Percentiles rank a stretch among this genome's conserved stretches.
Evolutionary conservation across 53 echinoderm and acorn worm species (phyloP).

Genomic region (Hippasteria phrygiana): DNA sequence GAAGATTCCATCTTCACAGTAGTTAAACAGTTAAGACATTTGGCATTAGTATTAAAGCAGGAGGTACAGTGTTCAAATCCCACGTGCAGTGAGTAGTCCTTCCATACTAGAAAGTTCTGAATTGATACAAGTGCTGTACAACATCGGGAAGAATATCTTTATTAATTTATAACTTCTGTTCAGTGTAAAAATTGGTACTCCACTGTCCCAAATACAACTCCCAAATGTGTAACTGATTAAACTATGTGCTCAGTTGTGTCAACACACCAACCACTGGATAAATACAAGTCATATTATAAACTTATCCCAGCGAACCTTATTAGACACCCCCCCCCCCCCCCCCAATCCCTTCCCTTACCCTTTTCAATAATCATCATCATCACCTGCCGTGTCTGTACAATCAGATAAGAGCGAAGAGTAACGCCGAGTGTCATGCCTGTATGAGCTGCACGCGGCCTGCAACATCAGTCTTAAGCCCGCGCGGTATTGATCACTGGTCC

Average conservation of each 20-base stretch:
- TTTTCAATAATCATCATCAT: constrained; percentile 49
- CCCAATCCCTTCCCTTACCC: constrained; percentile 1
- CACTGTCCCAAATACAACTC: neutral
- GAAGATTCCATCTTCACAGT: too few species aligned
- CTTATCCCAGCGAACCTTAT: constrained; percentile 3
- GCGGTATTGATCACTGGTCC: constrained; percentile 49
- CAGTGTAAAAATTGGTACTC: too few species aligned
- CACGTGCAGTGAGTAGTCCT: too few species aligned
- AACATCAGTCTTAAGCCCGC: constrained; percentile 19
- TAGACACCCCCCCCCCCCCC: neutral
- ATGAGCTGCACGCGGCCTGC: neutral
- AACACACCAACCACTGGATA: constrained; percentile 5
- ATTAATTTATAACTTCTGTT: too few species aligned
- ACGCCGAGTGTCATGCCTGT: constrained; percentile 18
- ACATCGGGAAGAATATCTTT: too few species aligned
- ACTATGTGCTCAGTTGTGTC: neutral
- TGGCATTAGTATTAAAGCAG: too few species aligned
- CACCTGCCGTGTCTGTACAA: constrained; percentile 51
- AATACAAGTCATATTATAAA: constrained; percentile 11
- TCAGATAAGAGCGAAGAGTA: constrained; percentile 3
- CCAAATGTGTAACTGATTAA: neutral
- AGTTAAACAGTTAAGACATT: too few species aligned
- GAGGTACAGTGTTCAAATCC: too few species aligned
- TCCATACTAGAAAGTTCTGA: too few species aligned
- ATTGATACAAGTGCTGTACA: too few species aligned